Percentiles rank a stretch among this genome's conserved stretches.
phyloP scores from a whole-genome alignment of 2,888 invertebrate genomes.

The Drosophila phalerata region DNA sequence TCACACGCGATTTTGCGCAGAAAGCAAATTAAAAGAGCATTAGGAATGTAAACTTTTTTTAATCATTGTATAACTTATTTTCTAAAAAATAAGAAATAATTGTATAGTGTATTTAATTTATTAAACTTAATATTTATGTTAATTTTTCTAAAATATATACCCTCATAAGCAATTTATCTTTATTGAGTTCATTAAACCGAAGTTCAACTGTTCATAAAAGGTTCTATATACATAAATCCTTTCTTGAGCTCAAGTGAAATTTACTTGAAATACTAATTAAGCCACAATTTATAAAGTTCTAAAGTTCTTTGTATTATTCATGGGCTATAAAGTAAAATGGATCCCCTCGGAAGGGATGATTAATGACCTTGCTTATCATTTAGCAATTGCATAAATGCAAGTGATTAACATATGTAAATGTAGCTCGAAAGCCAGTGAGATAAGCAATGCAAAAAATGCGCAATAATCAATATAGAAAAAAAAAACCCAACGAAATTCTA shows the following conservation, averaged over 20 bases:
- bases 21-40: too few relatives aligned
- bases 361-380: conserved; percentile 20
- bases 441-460: not conserved
- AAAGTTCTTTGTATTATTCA: conserved; percentile 5
- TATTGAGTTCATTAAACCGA: too few relatives aligned
- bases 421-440: conserved; percentile 5
- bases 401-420: not conserved
- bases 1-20: conserved; percentile 1
- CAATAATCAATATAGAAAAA: not conserved
- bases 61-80: too few relatives aligned
- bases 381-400: not conserved
- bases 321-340: not conserved
- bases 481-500: not conserved
- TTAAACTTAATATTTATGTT: too few relatives aligned
- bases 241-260: not conserved
- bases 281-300: not conserved
- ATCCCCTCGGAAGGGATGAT: conserved; percentile 7
- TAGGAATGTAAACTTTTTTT: too few relatives aligned
- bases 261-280: conserved; percentile 4
- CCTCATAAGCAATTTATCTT: too few relatives aligned
- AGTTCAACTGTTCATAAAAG: too few relatives aligned
- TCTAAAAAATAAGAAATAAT: too few relatives aligned
- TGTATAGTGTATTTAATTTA: too few relatives aligned
- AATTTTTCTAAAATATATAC: too few relatives aligned
- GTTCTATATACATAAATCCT: too few relatives aligned